These are phyloP conservation scores for Drosophila histrio DNA, from an alignment of 2,888 invertebrate species.

Conservation along the genomic window DNA sequence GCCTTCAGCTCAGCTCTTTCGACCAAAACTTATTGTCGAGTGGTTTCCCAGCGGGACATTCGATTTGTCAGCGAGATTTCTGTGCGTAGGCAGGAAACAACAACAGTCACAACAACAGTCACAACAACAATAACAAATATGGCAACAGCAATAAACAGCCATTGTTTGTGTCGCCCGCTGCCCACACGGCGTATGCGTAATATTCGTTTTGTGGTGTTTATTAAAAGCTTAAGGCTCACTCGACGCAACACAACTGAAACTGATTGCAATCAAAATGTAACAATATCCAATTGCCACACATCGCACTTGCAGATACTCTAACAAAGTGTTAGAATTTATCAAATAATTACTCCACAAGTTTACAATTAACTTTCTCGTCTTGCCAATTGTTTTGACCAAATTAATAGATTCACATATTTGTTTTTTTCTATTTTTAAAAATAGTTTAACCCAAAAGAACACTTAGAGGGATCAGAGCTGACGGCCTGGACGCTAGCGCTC, in stretches of 20 bases:
- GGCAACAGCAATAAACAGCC: conserved; percentile 20
- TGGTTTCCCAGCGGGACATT: conserved; percentile 40
- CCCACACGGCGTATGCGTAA: conserved; percentile 47
- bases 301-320: conserved; percentile 9
- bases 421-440: too few species aligned
- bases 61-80: conserved; percentile 39
- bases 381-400: too few species aligned
- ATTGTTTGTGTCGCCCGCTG: conserved; percentile 16
- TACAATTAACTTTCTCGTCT: too few species aligned
- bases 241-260: not conserved
- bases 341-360: too few species aligned
- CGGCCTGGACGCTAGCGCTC: too few species aligned
- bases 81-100: conserved; percentile 13
- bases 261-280: conserved; percentile 7
- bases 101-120: not conserved
- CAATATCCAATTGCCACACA: not conserved
- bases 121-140: not conserved
- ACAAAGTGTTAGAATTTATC: not conserved
- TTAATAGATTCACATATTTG: too few species aligned
- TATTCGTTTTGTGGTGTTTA: conserved; percentile 41
- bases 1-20: not conserved
- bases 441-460: too few species aligned
- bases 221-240: conserved; percentile 52
- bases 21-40: conserved; percentile 3
- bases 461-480: too few species aligned